Base-by-base conservation (phyloP, 2,888 invertebrate genomes). In the Drosophila lutescens region DNA sequence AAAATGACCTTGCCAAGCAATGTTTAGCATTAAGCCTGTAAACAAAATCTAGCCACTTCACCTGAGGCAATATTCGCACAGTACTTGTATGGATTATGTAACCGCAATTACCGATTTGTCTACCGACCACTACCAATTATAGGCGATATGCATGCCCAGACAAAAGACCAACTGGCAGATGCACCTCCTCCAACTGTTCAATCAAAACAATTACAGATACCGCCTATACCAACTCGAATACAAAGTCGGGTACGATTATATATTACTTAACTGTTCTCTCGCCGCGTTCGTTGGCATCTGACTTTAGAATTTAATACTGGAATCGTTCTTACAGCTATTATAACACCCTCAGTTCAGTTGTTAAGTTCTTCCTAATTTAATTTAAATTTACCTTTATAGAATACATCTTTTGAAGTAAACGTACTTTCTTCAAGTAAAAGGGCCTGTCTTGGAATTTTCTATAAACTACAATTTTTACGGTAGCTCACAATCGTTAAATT, bases 81-180 rank as follows among this genome's bases (percentile, higher is more conserved):
- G 32, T 50, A 38, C 49, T 50, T 40, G 8, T 23, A 32, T 23
- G 43, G 71, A 58, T 68, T 68, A 50, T 68, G 67, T 10, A 68
- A 68, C 23, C 44, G 58, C 67, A 50, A 68, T 68, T 70, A 58
- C 59, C 70, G 58, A 68, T 70, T 59, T 70, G 67, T 44, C 67
- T 68, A 70, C 59, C 70, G 70, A 43, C 32, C 68, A 46, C 43
- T 32, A 58, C 67, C 66, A 66, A 66, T 66, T 66, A 66, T 54
- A 17, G 20, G 9, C 70, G 23, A 69, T 69, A 67, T 67, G 57
- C 67, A 67, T 69, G 67, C 57, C 69, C 44, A 66, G 51, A 47
- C 32, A 66, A 60, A 60, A 60, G 43, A 17, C 23, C 43, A 12
- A 34, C 34, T 17, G 32, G 44, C 66, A 66, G 53, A 53, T 54